Evolutionary conservation across 2,888 invertebrate genomes (phyloP).

Genomic region (Eupithecia insigniata): DNA sequence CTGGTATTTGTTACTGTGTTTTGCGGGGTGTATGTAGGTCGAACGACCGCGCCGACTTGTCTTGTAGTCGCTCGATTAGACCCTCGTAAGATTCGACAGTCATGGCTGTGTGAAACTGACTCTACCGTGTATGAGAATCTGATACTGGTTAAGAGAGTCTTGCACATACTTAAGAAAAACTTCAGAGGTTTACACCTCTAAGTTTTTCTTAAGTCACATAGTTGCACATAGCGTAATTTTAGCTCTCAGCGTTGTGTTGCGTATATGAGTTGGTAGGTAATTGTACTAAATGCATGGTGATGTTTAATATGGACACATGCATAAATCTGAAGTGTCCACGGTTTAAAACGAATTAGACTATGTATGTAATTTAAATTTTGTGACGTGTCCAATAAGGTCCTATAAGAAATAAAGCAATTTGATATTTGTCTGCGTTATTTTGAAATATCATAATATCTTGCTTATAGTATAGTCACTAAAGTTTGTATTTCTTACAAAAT

Average conservation of each 20-base stretch:
- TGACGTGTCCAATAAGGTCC: too few species aligned
- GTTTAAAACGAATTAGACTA: too few species aligned
- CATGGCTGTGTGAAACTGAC: conserved; percentile 8
- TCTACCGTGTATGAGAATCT: background rate
- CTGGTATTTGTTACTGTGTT: conserved; percentile 78
- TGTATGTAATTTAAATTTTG: too few species aligned
- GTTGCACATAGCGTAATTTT: background rate
- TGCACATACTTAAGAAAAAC: background rate
- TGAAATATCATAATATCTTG: conserved; percentile 10
- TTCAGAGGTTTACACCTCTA: background rate
- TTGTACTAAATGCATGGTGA: background rate
- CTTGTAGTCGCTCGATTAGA: conserved; percentile 33
- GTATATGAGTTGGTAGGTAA: background rate
- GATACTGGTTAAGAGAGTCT: background rate
- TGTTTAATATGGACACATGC: background rate
- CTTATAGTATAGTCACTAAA: background rate
- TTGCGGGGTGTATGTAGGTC: conserved; percentile 66
- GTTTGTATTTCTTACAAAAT: conserved; percentile 8
- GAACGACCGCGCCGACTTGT: conserved; percentile 51
- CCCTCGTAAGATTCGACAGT: conserved; percentile 10
- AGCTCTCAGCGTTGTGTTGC: conserved; percentile 5
- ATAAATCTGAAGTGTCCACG: background rate
- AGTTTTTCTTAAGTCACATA: too few species aligned
- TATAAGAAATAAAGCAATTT: too few species aligned
- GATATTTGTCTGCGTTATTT: conserved; percentile 15